Evolutionary conservation across 2,113 vertebrate species (phyloP).

Genomic region (Cathartes aura): DNA sequence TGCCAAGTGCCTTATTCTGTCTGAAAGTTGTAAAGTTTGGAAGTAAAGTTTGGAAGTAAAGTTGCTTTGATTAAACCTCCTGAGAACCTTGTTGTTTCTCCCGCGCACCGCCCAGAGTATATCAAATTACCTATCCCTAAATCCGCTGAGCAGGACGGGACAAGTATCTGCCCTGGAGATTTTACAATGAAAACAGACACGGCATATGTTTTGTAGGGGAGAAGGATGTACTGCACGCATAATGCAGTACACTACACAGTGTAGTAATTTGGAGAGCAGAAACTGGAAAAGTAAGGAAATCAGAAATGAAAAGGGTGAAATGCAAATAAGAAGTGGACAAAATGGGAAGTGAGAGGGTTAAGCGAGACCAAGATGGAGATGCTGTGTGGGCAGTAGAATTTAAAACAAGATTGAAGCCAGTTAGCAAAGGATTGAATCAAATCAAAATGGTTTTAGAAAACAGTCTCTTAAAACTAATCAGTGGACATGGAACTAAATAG

Average conservation of each 20-base stretch:
- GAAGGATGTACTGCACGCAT: neutral
- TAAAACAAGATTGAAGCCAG: neutral
- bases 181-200: neutral
- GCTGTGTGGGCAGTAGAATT: neutral
- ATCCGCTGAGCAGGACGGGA: too few species aligned
- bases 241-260: neutral
- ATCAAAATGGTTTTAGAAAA: neutral
- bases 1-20: too few species aligned
- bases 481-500: neutral
- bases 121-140: too few species aligned
- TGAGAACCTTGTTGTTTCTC: too few species aligned
- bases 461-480: neutral
- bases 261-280: neutral
- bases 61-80: too few species aligned
- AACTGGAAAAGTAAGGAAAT: neutral
- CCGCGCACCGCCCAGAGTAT: too few species aligned
- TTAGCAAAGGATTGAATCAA: neutral
- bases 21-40: too few species aligned
- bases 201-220: neutral
- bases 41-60: too few species aligned
- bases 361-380: neutral
- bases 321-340: neutral
- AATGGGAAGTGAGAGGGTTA: neutral
- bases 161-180: neutral
- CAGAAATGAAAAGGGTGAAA: neutral